Conservation (phyloP, 1,140 invertebrate genomes). For the Eriocheir sinensis region DNA sequence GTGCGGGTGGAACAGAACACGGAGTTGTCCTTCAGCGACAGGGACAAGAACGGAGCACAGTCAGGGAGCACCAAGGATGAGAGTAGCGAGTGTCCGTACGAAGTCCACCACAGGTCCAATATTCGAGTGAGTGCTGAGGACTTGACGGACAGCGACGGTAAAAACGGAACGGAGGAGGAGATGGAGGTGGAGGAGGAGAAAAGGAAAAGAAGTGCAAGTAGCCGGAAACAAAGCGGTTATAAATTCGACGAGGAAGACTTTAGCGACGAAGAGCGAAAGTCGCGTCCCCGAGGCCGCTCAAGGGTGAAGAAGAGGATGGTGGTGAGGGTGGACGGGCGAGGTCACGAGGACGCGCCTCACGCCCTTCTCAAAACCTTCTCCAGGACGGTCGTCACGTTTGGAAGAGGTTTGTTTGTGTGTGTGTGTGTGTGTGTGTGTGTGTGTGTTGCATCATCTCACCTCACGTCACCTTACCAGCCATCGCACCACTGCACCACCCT, state of each 20-base stretch:
- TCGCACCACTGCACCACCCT: not conserved
- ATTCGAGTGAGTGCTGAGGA: slow-evolving; percentile 58
- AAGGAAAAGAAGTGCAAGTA: not conserved
- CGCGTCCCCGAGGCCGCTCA: slow-evolving; percentile 21
- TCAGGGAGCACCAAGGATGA: not conserved
- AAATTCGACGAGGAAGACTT: not conserved
- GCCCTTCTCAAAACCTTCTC: slow-evolving; percentile 60
- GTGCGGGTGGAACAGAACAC: slow-evolving; percentile 62
- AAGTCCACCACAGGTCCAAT: slow-evolving; percentile 59
- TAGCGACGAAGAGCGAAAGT: slow-evolving; percentile 46
- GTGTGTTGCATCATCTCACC: not conserved
- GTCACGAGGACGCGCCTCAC: slow-evolving; percentile 44
- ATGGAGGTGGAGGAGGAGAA: not conserved
- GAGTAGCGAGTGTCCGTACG: not conserved
- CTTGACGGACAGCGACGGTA: not conserved
- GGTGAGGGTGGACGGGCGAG: slow-evolving; percentile 58
- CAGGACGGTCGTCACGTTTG: slow-evolving; percentile 66
- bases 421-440: slow-evolving; percentile 30
- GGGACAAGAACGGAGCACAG: not conserved
- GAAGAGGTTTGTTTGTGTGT: slow-evolving; percentile 68
- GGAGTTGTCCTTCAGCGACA: slow-evolving; percentile 50
- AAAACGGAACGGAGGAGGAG: not conserved
- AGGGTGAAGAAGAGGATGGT: slow-evolving; percentile 62
- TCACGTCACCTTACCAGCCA: not conserved
- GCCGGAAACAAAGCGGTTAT: not conserved